Conservation (phyloP, 2,888 invertebrate species). For the Lithophane semibrunnea region DNA sequence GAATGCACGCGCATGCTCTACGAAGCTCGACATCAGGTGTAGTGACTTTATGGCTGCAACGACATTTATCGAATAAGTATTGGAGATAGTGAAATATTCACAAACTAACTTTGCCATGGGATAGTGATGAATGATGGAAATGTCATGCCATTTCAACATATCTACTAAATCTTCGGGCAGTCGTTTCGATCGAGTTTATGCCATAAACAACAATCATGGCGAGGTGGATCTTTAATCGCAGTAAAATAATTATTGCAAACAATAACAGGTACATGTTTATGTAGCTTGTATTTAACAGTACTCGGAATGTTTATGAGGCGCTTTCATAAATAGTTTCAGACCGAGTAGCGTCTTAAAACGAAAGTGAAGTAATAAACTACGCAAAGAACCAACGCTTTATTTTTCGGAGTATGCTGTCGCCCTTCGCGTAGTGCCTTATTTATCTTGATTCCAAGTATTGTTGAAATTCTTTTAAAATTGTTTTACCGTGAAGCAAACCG, state of each 20-base stretch:
- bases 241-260: conserved; percentile 31
- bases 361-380: conserved; percentile 24
- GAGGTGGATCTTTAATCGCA: conserved; percentile 23
- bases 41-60: neutral
- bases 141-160: conserved; percentile 5
- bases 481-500: neutral
- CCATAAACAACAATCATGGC: conserved; percentile 1
- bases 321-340: conserved; percentile 26
- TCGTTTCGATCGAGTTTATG: conserved; percentile 1
- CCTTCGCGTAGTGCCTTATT: neutral
- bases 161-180: neutral
- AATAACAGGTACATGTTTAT: conserved; percentile 33
- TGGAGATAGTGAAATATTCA: neutral
- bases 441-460: conserved; percentile 6
- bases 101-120: conserved; percentile 3
- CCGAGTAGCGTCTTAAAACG: conserved; percentile 16
- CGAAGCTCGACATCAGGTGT: neutral
- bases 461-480: conserved; percentile 2
- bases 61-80: neutral
- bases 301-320: conserved; percentile 32
- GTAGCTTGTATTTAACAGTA: conserved; percentile 26
- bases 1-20: conserved; percentile 14
- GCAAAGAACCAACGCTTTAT: conserved; percentile 43
- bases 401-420: conserved; percentile 45
- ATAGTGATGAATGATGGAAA: neutral